Evolutionary conservation across 2,797 vertebrate genomes (phyloP).

Genomic region (Phoeniculus purpureus): DNA sequence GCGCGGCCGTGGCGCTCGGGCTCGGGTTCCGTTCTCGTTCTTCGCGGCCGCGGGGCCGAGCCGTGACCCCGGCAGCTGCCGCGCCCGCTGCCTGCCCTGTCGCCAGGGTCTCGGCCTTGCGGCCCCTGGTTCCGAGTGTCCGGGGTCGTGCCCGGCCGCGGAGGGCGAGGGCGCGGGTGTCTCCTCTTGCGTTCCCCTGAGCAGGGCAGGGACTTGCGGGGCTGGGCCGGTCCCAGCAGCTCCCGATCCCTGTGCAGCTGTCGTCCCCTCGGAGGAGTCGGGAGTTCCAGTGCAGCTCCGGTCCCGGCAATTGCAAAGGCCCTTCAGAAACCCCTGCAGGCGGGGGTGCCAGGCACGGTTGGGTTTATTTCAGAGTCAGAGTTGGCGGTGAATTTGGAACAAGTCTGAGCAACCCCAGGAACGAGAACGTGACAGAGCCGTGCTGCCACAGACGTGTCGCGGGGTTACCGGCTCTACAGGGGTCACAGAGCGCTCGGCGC

Average conservation of each 20-base stretch:
- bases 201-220: too few species aligned
- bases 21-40: too few species aligned
- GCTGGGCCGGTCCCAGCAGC: too few species aligned
- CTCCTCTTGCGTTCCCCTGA: too few species aligned
- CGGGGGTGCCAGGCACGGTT: fast-evolving
- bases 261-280: background rate
- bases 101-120: background rate
- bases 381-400: background rate
- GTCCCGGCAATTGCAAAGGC: fast-evolving
- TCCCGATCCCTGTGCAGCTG: background rate
- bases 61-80: background rate
- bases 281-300: background rate
- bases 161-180: background rate
- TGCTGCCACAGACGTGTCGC: fast-evolving
- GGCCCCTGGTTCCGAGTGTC: background rate
- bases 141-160: background rate
- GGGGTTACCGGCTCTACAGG: background rate
- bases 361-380: background rate
- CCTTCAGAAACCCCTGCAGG: background rate
- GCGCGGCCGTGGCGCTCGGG: background rate
- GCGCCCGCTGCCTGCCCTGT: background rate
- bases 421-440: fast-evolving
- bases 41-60: background rate
- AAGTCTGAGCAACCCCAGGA: background rate
- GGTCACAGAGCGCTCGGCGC: background rate